Conservation (phyloP, 2,797 vertebrate species). For the Poecilia wingei region DNA sequence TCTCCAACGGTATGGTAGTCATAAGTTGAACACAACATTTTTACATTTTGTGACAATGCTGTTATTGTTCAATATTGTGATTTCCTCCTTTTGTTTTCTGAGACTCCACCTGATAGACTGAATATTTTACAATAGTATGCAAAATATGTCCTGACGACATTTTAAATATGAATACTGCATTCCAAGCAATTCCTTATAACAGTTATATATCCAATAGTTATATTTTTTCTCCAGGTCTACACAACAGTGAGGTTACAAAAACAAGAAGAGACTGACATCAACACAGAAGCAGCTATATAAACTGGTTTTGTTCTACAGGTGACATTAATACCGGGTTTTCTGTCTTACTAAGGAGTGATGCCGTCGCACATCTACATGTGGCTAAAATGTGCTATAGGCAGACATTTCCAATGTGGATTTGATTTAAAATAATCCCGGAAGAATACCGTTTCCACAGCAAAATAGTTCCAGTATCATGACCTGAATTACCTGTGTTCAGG, state of each 20-base stretch:
- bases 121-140: not conserved
- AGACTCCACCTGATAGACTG: not conserved
- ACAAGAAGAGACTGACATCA: not conserved
- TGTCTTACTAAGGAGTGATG: not conserved
- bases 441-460: not conserved
- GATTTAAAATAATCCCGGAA: not conserved
- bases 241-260: not conserved
- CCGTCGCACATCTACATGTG: not conserved
- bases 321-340: not conserved
- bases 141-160: not conserved
- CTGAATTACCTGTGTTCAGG: not conserved
- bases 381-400: not conserved
- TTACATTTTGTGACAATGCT: not conserved
- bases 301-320: not conserved
- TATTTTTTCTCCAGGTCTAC: not conserved
- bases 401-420: not conserved
- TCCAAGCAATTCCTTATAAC: not conserved
- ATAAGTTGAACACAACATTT: not conserved
- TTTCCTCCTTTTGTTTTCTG: not conserved
- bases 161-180: not conserved
- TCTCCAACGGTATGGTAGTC: not conserved
- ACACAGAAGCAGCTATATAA: not conserved
- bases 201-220: not conserved
- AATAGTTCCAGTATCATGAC: not conserved
- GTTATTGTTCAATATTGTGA: not conserved